A percentile compares a stretch with the other conserved stretches of the same genome.
Conservation (phyloP, 2,888 invertebrate genomes). For the Taphrorychus bicolor region DNA sequence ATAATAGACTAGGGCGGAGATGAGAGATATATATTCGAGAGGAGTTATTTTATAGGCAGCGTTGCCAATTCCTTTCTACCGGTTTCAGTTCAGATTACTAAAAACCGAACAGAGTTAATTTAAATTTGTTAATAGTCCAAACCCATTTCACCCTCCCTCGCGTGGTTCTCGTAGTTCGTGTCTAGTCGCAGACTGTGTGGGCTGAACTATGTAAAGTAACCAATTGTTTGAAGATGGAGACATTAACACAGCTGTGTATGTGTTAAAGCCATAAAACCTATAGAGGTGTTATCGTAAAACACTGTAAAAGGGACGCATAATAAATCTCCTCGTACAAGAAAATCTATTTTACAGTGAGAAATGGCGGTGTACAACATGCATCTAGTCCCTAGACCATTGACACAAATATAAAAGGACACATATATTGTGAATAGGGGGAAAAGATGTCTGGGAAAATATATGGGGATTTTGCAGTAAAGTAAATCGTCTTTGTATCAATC, state of each 20-base stretch:
- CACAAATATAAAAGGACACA: neutral
- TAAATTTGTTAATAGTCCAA: neutral
- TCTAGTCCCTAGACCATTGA: neutral
- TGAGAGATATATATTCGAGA: conserved; percentile 18
- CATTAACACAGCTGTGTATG: conserved; percentile 34
- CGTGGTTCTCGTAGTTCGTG: neutral
- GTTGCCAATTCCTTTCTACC: neutral
- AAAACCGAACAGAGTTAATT: neutral
- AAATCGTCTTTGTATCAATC: too few relatives aligned
- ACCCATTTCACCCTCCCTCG: neutral
- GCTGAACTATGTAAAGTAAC: conserved; percentile 32
- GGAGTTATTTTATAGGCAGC: neutral
- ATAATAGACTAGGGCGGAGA: conserved; percentile 26
- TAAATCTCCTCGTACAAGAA: conserved; percentile 5
- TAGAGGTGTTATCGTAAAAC: conserved; percentile 31
- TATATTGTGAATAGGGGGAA: neutral
- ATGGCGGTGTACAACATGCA: neutral
- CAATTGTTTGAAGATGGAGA: conserved; percentile 37
- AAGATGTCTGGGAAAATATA: neutral
- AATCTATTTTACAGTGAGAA: neutral
- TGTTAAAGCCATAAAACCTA: conserved; percentile 28
- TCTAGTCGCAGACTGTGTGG: conserved; percentile 33
- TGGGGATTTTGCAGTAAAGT: neutral
- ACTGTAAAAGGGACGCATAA: conserved; percentile 7
- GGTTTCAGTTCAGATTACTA: neutral